Evolutionary conservation across 2,113 vertebrate genomes (phyloP).

Genomic region (Phyllostomus hastatus): DNA sequence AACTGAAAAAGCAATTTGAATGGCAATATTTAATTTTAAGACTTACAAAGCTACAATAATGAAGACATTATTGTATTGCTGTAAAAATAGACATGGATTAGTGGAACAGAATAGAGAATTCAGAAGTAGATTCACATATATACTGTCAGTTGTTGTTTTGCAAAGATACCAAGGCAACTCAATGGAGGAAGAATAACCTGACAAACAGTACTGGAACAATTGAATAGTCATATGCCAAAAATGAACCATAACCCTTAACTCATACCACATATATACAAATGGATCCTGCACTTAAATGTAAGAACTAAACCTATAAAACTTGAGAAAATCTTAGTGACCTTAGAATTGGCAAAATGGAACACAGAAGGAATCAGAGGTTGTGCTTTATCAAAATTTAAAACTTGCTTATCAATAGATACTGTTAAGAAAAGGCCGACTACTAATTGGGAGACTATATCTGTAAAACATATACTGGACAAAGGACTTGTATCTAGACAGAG

Average conservation of each 20-base stretch:
- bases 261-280: background rate
- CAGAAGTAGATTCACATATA: background rate
- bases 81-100: background rate
- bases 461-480: background rate
- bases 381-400: background rate
- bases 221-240: background rate
- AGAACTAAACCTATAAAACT: background rate
- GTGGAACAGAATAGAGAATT: background rate
- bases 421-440: background rate
- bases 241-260: background rate
- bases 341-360: background rate
- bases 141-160: background rate
- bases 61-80: background rate
- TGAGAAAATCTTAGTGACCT: background rate
- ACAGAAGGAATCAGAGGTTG: background rate
- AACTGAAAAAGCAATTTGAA: background rate
- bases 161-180: background rate
- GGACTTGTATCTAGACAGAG: background rate
- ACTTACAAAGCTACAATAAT: background rate
- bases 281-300: background rate
- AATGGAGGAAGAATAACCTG: background rate
- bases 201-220: background rate
- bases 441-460: background rate
- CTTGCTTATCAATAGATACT: background rate
- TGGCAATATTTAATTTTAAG: background rate